Evolutionary conservation across 2,888 invertebrate genomes (phyloP), one percentile per base, ranked within the genome.

Genomic region (Hypomecis atomaria): DNA sequence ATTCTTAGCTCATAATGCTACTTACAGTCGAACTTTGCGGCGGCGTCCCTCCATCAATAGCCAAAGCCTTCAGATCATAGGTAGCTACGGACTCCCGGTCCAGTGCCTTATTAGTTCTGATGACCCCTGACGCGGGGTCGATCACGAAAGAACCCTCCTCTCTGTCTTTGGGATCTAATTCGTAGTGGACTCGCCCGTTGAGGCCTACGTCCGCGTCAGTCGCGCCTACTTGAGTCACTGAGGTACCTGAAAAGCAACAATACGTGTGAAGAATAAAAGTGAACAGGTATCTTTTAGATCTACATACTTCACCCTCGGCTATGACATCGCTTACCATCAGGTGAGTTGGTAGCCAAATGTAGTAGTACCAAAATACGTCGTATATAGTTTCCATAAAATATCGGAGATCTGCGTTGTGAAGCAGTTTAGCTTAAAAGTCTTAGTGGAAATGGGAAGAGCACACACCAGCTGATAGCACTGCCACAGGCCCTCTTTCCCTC

Each of bases 81-180:
- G 95, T 94, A 0, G 97, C 95, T 0, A 96, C 96, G 0, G 96
- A 97, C 86, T 99, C 99, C 38, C 99, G 93, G 84, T 99, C 99
- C 65, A 99, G 84, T 0, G 96, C 95, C 82, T 97, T 97, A 66
- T 97, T 96, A 0, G 98, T 98, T 61, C 98, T 92, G 10, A 99
- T 95, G 0, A 98, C 96, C 0, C 99, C 99, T 0, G 98, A 98
- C 0, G 97, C 96, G 0, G 97, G 95, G 86, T 99, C 99, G 11
- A 99, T 96, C 0, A 96, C 96, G 84, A 99, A 99, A 0, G 98
- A 97, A 0, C 97, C 98, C 75, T 98, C 97, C 43, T 97, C 98
- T 0, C 94, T 86, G 78, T 96, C 96, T 62, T 94, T 95, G 42
- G 96, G 93, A 59, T 95, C 95, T 8, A 97, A 84, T 34, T 95